Conservation (phyloP, 2,888 invertebrate species). For the Apamea crenata region DNA sequence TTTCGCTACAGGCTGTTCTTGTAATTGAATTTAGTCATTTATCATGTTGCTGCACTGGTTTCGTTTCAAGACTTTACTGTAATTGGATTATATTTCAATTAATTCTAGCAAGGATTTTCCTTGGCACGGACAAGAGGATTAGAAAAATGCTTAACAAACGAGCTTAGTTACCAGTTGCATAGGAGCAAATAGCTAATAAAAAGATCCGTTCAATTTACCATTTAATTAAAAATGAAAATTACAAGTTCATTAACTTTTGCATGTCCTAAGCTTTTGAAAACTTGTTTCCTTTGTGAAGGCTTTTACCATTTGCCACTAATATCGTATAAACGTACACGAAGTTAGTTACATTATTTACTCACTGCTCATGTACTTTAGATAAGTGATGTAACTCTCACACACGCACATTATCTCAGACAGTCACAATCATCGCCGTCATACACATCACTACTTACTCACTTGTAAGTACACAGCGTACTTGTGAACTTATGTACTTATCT, state of each 20-base stretch:
- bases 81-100: conserved; percentile 13
- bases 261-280: background rate
- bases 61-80: background rate
- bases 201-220: conserved; percentile 16
- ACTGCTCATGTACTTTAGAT: background rate
- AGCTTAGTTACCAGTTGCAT: background rate
- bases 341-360: background rate
- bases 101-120: background rate
- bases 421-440: background rate
- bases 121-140: background rate
- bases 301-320: background rate
- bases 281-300: background rate
- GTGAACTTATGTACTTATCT: conserved; percentile 22
- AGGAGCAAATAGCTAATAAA: background rate
- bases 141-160: conserved; percentile 8
- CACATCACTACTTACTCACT: conserved; percentile 8
- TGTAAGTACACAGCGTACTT: conserved; percentile 5
- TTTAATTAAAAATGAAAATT: conserved; percentile 18
- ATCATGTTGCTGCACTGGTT: conserved; percentile 23
- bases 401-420: background rate
- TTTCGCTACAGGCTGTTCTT: background rate
- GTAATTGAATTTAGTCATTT: conserved; percentile 24
- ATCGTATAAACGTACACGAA: too few relatives aligned
- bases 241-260: background rate
- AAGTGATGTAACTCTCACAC: background rate